These are phyloP conservation scores for Eutolmus rufibarbis DNA, from an alignment of 2,888 invertebrate genomes.

Conservation along the genomic window DNA sequence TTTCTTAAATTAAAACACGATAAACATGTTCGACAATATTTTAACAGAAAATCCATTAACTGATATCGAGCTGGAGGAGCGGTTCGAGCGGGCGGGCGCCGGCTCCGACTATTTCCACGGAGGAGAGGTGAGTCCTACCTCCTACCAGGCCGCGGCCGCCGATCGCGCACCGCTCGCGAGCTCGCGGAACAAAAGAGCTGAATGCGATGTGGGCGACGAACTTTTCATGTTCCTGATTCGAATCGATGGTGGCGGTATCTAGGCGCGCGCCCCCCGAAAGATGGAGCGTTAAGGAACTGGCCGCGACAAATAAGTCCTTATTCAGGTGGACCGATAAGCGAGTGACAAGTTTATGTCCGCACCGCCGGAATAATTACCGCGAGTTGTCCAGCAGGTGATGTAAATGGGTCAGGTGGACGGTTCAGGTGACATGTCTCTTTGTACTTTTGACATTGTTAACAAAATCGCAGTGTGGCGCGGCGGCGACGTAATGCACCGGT, in stretches of 20 bases:
- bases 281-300: conserved; percentile 12
- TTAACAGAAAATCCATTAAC: conserved; percentile 43
- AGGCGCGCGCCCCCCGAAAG: conserved; percentile 14
- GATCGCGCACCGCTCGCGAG: neutral
- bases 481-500: conserved; percentile 29
- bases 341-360: conserved; percentile 32
- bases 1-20: conserved; percentile 44
- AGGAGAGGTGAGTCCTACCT: conserved; percentile 10
- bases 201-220: conserved; percentile 36
- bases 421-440: conserved; percentile 22
- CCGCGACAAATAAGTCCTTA: conserved; percentile 6
- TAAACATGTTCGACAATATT: conserved; percentile 44
- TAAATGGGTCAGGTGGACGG: conserved; percentile 29
- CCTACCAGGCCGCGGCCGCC: conserved; percentile 23
- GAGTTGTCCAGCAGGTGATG: neutral
- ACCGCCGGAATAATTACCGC: neutral
- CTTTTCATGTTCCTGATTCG: conserved; percentile 17
- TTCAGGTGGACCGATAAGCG: conserved; percentile 33
- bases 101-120: neutral
- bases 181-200: conserved; percentile 31
- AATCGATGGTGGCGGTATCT: conserved; percentile 19
- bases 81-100: neutral
- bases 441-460: conserved; percentile 28
- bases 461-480: neutral
- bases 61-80: conserved; percentile 22